Base-by-base conservation (phyloP, 2,113 vertebrate genomes). In the Paramormyrops kingsleyae region DNA sequence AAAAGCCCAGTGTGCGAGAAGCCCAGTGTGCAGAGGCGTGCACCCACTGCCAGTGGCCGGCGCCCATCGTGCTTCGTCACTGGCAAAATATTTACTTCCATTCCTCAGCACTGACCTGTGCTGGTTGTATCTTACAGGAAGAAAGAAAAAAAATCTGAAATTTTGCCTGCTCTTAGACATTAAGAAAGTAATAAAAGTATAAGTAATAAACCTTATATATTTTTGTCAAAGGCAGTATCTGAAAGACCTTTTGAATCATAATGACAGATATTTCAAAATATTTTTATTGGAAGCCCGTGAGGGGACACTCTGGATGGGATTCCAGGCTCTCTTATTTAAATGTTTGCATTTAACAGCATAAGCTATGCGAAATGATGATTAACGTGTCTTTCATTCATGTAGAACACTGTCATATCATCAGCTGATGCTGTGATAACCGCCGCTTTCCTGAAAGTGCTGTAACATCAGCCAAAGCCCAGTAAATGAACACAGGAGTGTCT, bases 41-140 rank as follows among this genome's bases (percentile, higher is more conserved):
- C 35, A 42, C 17, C 1, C 13, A 13, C 13, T 3, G 31, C 1
- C 0, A 39, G 31, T 0, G n/a, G 2, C 74, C 15, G 15, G 0
- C 35, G 0, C 5, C 31, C 35, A 5, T 6, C 1, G 1, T 42
- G 74, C 74, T 42, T 77, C 13, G 1, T 77, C 35, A 19, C 13
- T 3, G 4, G 70, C 13, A 77, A 35, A 77, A 77, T 42, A 42
- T 42, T 80, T 80, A 42, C 31, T 42, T 0, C 0, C 31, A 80
- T 80, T 80, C 74, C 74, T 42, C 74, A 19, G 13, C 2, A 5
- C 74, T 80, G 35, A 35, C 12, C 35, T 39, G 70, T 35, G 27
- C 27, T 39, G 70, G 46, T 47, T 1, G 46, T 10, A 47, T 47
- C 8, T 47, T 47, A 9, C 7, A 46, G 5, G 44, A 44, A 5